Base-by-base conservation (phyloP, 2,113 vertebrate species). In the Aegotheles bennettii region DNA sequence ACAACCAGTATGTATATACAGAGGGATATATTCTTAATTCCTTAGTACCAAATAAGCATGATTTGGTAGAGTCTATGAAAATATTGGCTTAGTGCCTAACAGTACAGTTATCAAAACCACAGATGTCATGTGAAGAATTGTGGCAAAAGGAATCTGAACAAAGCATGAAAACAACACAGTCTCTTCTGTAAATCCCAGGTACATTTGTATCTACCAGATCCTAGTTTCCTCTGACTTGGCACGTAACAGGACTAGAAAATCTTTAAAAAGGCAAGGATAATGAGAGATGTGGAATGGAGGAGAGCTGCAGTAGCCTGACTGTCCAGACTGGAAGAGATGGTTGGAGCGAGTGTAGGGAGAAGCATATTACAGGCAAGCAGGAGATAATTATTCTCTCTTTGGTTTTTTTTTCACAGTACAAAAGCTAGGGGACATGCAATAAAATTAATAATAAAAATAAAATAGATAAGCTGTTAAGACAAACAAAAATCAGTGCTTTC, bases 181-280 rank as follows among this genome's bases (percentile, higher is more conserved):
- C 38, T 75, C 4, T 29, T 21, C 1, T 3, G 25, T 10, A 6
- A 42, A 53, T 73, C 48, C 16, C 20, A 24, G 31, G 20, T 47
- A 21, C 24, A 5, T 10, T 42, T 0, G 0, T 26, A 3, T 13
- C 23, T 29, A 5, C 19, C 40, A 67, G 40, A 5, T 5, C 38
- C 9, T 26, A 19, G 14, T 48, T 84, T 63, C 17, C 42, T 53
- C 64, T 38, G 29, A 13, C n/a, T 54, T 16, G 5, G 31, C 42
- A 42, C 24, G 31, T 19, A 53, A 26, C 31, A 59, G 24, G 71
- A 33, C 11, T 21, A 53, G 59, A 67, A 53, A 71, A 15, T 29
- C 36, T 91, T 31, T 2, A 23, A 60, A 70, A 38, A 25, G 10
- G 7, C 13, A 12, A 9, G 33, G 33, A 14, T 51, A 35, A 33